Percentiles rank a stretch among this genome's conserved stretches.
phyloP scores from a whole-genome alignment of 2,888 invertebrate species.

The Melipona beecheii region DNA sequence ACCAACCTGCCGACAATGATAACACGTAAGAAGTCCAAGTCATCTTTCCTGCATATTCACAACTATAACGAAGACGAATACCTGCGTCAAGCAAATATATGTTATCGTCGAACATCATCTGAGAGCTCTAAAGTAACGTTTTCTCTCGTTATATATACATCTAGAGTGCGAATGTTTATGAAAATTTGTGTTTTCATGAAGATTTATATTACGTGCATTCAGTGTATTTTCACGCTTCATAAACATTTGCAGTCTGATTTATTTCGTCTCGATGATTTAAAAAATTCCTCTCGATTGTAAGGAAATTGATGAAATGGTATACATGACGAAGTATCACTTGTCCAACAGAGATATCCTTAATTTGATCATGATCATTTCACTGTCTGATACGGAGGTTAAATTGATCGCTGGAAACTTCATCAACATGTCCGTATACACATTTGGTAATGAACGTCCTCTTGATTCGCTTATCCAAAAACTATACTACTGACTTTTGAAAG shows the following conservation, averaged over 20 bases:
- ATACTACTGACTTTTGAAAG: not conserved
- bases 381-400: constrained; percentile 65
- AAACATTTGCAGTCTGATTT: too few species aligned
- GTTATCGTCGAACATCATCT: constrained; percentile 65
- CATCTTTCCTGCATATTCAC: too few species aligned
- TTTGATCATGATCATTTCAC: constrained; percentile 70
- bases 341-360: constrained; percentile 65
- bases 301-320: constrained; percentile 71
- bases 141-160: not conserved
- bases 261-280: too few species aligned
- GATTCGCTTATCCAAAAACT: not conserved
- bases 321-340: constrained; percentile 75
- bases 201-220: not conserved
- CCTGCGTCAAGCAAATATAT: constrained; percentile 18
- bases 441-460: constrained; percentile 72
- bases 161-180: too few species aligned
- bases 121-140: constrained; percentile 47
- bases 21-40: too few species aligned
- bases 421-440: constrained; percentile 72
- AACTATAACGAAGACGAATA: too few species aligned
- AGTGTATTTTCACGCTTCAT: too few species aligned
- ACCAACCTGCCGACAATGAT: too few species aligned
- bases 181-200: not conserved
- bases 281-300: constrained; percentile 53
- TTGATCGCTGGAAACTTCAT: constrained; percentile 76